Conservation (phyloP, 1,140 invertebrate genomes). For the Anastrepha ludens region DNA sequence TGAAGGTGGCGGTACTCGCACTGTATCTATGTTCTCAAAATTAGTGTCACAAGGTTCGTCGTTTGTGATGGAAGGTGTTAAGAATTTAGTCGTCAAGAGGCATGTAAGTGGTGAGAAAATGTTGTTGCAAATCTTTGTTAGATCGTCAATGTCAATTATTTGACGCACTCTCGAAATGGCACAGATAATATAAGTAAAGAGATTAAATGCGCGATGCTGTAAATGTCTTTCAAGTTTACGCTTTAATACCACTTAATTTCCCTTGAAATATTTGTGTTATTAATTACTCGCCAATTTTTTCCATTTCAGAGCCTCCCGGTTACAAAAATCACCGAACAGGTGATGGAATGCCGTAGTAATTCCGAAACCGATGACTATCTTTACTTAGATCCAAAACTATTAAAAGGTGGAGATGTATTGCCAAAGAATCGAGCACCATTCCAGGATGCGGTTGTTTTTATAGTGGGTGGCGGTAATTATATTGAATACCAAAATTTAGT, state of each 20-base stretch:
- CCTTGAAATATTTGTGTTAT: background rate
- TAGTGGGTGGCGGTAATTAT: slow-evolving; percentile 99
- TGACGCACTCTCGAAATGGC: too few species aligned
- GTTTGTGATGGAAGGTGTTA: slow-evolving; percentile 99
- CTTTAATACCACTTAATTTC: too few species aligned
- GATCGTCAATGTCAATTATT: too few species aligned
- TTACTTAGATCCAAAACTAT: slow-evolving; percentile 94
- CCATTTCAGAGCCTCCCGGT: slow-evolving; percentile 87
- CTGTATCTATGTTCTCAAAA: slow-evolving; percentile 98
- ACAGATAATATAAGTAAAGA: too few species aligned
- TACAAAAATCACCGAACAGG: slow-evolving; percentile 92
- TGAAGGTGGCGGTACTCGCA: slow-evolving; percentile 96
- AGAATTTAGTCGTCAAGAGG: slow-evolving; percentile 98
- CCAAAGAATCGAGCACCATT: slow-evolving; percentile 82
- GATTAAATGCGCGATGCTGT: too few species aligned
- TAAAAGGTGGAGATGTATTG: slow-evolving; percentile 82
- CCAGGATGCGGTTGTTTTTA: slow-evolving; percentile 95
- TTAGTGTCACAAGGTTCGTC: slow-evolving; percentile 96
- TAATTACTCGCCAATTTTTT: slow-evolving; percentile 6
- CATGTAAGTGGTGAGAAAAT: slow-evolving; percentile 81
- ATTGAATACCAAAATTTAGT: slow-evolving; percentile 99
- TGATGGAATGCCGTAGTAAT: slow-evolving; percentile 90
- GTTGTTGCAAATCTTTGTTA: background rate
- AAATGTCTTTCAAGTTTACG: too few species aligned
- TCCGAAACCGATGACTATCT: slow-evolving; percentile 90